These are phyloP conservation scores for Drosophila diplacantha DNA, from an alignment of 2,888 invertebrate genomes.

Conservation along the genomic window DNA sequence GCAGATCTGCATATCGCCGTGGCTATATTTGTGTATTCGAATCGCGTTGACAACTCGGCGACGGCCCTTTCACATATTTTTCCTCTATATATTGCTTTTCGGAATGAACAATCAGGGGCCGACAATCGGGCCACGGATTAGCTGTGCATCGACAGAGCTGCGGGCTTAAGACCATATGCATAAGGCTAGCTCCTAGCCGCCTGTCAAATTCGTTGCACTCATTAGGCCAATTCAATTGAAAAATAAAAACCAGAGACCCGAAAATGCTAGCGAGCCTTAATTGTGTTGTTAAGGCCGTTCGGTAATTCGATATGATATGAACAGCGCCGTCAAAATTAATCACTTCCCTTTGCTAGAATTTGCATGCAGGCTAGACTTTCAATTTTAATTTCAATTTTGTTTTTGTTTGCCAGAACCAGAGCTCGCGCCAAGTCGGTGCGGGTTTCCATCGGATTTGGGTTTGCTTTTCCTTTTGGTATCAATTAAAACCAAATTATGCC, in stretches of 20 bases:
- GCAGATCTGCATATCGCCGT: slow-evolving; percentile 26
- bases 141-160: slow-evolving; percentile 51
- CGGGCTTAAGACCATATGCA: slow-evolving; percentile 15
- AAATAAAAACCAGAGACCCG: slow-evolving; percentile 26
- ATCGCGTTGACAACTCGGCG: slow-evolving; percentile 45
- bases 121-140: slow-evolving; percentile 54
- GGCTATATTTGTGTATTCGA: slow-evolving; percentile 32
- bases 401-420: slow-evolving; percentile 4
- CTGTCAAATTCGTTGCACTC: slow-evolving; percentile 72
- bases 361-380: slow-evolving; percentile 58
- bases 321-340: slow-evolving; percentile 52
- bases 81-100: slow-evolving; percentile 5
- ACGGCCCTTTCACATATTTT: slow-evolving; percentile 56
- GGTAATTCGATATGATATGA: slow-evolving; percentile 57
- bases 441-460: slow-evolving; percentile 22
- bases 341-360: slow-evolving; percentile 67
- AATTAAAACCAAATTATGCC: slow-evolving; percentile 64
- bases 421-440: slow-evolving; percentile 11
- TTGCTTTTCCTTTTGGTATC: slow-evolving; percentile 49
- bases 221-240: slow-evolving; percentile 66
- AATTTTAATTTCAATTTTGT: not conserved
- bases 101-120: slow-evolving; percentile 35
- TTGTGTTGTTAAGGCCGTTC: slow-evolving; percentile 67
- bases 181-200: slow-evolving; percentile 20
- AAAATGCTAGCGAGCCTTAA: slow-evolving; percentile 53